Evolutionary conservation across 2,888 invertebrate species (phyloP).

Genomic region (Macrosoma leucophasiata): DNA sequence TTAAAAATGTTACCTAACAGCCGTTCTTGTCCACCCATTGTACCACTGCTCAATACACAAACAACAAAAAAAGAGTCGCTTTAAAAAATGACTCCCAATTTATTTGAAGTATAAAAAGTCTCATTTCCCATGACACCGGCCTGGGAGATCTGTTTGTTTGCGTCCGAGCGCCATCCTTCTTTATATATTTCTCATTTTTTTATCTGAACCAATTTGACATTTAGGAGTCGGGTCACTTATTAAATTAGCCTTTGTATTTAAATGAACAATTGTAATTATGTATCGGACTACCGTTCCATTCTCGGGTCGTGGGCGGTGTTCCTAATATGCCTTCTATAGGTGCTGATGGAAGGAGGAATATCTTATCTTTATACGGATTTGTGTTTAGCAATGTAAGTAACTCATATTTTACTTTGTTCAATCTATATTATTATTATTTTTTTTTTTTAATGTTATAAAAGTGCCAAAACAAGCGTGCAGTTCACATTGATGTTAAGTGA

Average conservation of each 20-base stretch:
- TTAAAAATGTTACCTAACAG: slow-evolving; percentile 72
- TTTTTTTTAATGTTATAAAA: too few species aligned
- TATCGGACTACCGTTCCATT: slow-evolving; percentile 32
- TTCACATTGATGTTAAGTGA: too few species aligned
- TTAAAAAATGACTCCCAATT: slow-evolving; percentile 73
- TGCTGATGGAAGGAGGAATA: too few species aligned
- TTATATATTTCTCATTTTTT: slow-evolving; percentile 61
- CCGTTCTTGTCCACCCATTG: slow-evolving; percentile 71
- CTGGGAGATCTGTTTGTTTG: slow-evolving; percentile 51
- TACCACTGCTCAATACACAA: slow-evolving; percentile 56
- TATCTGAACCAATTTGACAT: slow-evolving; percentile 68
- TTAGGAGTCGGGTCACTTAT: slow-evolving; percentile 69
- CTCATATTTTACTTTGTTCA: too few species aligned
- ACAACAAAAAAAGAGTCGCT: slow-evolving; percentile 46
- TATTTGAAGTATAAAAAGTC: slow-evolving; percentile 67
- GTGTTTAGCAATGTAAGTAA: too few species aligned
- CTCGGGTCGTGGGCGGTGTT: slow-evolving; percentile 16
- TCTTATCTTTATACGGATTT: too few species aligned
- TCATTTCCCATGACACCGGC: slow-evolving; percentile 67
- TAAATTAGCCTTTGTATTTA: slow-evolving; percentile 76
- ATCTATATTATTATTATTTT: too few species aligned
- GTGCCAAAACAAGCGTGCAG: too few species aligned
- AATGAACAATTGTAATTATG: slow-evolving; percentile 68
- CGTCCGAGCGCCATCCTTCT: slow-evolving; percentile 57
- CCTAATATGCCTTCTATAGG: too few species aligned